These are phyloP conservation scores for Drosophila affinis DNA, from an alignment of 2,888 invertebrate species.

Conservation along the genomic window DNA sequence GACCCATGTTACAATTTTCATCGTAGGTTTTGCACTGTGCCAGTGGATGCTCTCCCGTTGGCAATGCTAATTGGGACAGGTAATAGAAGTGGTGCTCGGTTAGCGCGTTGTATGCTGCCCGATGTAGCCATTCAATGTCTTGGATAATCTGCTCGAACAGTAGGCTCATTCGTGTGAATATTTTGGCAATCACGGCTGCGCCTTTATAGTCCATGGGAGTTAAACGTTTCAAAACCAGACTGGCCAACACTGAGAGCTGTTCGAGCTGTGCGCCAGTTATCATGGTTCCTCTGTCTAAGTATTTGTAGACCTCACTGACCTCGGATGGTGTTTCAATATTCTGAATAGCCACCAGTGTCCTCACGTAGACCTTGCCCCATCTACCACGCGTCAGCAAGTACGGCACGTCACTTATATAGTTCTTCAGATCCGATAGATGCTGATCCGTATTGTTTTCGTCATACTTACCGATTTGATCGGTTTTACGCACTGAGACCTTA, in stretches of 20 bases:
- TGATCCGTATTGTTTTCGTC: neutral
- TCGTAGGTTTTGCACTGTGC: conserved; percentile 35
- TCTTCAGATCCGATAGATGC: neutral
- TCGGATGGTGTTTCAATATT: neutral
- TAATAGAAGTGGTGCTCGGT: conserved; percentile 22
- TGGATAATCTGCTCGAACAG: neutral
- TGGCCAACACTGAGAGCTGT: conserved; percentile 18
- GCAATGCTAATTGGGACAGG: neutral
- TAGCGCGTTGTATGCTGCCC: conserved; percentile 20
- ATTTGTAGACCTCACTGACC: conserved; percentile 1
- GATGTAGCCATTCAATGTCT: conserved; percentile 13
- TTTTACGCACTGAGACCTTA: neutral
- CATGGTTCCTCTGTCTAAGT: neutral
- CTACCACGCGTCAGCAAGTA: conserved; percentile 9
- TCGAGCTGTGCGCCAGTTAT: conserved; percentile 28
- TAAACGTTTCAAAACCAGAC: neutral
- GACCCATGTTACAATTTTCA: conserved; percentile 11
- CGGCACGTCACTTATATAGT: neutral
- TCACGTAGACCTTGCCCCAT: conserved; percentile 27
- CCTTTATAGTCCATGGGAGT: conserved; percentile 5
- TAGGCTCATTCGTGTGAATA: conserved; percentile 4
- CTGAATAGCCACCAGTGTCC: conserved; percentile 3
- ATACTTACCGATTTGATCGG: neutral
- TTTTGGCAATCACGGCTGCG: conserved; percentile 1
- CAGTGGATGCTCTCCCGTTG: conserved; percentile 8